These are phyloP conservation scores for Anguilla megastoma DNA, from an alignment of 2,797 vertebrate genomes.

Conservation along the genomic window DNA sequence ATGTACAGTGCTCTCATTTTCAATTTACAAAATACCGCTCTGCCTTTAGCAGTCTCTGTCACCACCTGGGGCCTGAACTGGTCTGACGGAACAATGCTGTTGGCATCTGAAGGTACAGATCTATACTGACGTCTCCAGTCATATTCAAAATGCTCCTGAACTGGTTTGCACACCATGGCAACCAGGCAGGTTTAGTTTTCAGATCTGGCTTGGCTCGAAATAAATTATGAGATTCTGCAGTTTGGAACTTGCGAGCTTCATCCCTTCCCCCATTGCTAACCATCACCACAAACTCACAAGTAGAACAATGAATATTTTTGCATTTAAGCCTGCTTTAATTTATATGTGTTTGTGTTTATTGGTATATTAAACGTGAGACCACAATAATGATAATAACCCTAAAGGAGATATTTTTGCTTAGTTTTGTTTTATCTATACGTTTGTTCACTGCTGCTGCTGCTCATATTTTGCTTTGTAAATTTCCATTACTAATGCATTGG, in stretches of 20 bases:
- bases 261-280: background rate
- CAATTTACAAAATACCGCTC: background rate
- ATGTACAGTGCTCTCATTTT: background rate
- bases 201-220: background rate
- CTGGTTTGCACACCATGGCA: background rate
- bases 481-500: background rate
- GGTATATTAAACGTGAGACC: too few species aligned
- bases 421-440: too few species aligned
- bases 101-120: constrained; percentile 1
- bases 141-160: background rate
- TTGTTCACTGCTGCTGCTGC: background rate
- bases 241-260: background rate
- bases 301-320: too few species aligned
- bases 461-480: background rate
- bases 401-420: too few species aligned
- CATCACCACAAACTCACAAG: background rate
- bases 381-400: too few species aligned
- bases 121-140: background rate
- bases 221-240: constrained; percentile 2
- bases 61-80: background rate
- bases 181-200: background rate
- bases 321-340: too few species aligned
- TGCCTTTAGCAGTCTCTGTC: constrained; percentile 18
- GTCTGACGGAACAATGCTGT: background rate
- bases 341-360: too few species aligned